Percentiles rank a stretch among this genome's conserved stretches.
These are phyloP conservation scores for Gorsachius magnificus DNA, from an alignment of 2,797 vertebrate species.

Conservation along the genomic window DNA sequence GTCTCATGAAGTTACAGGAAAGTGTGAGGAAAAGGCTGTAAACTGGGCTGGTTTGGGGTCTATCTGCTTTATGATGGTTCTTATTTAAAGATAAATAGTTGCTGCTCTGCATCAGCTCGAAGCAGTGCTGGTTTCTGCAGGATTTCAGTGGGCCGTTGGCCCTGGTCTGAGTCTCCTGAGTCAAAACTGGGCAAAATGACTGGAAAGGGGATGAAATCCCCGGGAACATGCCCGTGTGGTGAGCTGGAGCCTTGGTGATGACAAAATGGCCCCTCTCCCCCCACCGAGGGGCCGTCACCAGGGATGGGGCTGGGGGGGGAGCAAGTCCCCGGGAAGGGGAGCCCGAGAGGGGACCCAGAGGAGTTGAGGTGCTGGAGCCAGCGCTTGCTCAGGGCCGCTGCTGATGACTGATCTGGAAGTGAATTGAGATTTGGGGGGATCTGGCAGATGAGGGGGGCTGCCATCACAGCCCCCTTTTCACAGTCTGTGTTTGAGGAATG, in stretches of 20 bases:
- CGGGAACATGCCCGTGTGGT: accelerated
- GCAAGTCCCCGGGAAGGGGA: accelerated
- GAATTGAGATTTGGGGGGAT: not conserved
- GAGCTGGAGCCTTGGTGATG: not conserved
- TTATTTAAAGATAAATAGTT: not conserved
- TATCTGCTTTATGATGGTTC: not conserved
- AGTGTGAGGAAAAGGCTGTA: not conserved
- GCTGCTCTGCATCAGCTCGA: not conserved
- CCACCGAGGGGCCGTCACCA: accelerated
- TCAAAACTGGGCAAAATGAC: not conserved
- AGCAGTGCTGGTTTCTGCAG: not conserved
- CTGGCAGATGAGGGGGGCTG: not conserved
- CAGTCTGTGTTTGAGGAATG: not conserved
- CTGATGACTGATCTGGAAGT: not conserved
- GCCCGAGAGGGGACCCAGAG: not conserved
- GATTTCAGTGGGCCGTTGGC: not conserved
- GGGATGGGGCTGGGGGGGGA: not conserved
- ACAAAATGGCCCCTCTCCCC: not conserved
- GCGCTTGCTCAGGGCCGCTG: accelerated
- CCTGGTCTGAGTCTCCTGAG: not conserved
- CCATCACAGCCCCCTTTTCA: not conserved
- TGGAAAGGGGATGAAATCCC: not conserved
- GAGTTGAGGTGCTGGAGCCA: accelerated
- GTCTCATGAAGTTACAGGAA: not conserved
- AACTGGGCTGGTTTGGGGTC: not conserved